Base-by-base conservation (phyloP, 2,113 vertebrate genomes). In the Anhinga anhinga region DNA sequence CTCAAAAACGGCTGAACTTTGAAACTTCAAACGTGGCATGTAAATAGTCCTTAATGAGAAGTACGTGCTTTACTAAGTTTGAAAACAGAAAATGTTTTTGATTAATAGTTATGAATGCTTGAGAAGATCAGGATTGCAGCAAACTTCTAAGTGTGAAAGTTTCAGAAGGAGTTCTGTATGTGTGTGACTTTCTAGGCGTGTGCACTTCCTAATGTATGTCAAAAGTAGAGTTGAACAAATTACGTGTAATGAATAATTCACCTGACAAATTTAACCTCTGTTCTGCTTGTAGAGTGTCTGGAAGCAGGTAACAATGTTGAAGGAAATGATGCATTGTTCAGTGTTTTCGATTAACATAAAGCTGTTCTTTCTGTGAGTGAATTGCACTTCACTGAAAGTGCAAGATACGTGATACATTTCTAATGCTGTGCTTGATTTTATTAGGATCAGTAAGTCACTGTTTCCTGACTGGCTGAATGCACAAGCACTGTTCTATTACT, bases 1-100 rank as follows among this genome's bases (percentile, higher is more conserved):
- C 97, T 98, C 97, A 97, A 96, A 98, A 97, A 91, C 95, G 96
- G 96, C 97, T 83, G 97, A 97, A 96, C 97, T 98, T 97, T 97
- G 97, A 96, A 83, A 96, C 96, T 93, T 95, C 97, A 97, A 96
- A 93, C 97, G 74, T 96, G 97, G 97, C 97, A 97, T 98, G 97
- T 98, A 98, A 97, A 97, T 98, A 98, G 97, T 94, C 97, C 97
- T 97, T 98, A 96, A 95, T 95, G 93, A 97, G 97, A 98, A 98
- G 97, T 97, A 98, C 96, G 97, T 98, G 97, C 93, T 98, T 97
- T 97, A 84, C 91, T 97, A 70, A 97, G 93, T 95, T 97, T 95
- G 96, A 45, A 88, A 88, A 82, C 74, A 96, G 90, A 88, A 63
- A 81, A 73, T 82, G 86, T 78, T 93, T 65, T 90, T 83, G 82